phyloP scores from a whole-genome alignment of 2,888 invertebrate genomes.

The Thecophora atra region DNA sequence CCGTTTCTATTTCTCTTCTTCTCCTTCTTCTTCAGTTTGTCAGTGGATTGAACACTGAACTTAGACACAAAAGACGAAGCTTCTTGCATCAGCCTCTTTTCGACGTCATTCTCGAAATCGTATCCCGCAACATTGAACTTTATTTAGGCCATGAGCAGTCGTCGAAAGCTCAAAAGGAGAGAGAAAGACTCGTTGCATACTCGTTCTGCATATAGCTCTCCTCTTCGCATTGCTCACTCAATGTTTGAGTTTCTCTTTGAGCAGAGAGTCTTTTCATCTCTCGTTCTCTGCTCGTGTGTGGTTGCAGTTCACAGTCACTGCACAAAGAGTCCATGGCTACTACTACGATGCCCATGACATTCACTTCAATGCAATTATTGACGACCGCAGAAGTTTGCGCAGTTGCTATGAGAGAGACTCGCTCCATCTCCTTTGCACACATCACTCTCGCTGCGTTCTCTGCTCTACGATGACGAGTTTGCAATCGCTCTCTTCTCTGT shows the following conservation, averaged over 20 bases:
- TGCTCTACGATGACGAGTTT: constrained; percentile 23
- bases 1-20: not conserved
- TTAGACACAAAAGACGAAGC: not conserved
- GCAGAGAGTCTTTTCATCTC: no score
- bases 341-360: constrained; percentile 47
- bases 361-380: constrained; percentile 34
- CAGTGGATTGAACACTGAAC: not conserved
- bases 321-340: constrained; percentile 51
- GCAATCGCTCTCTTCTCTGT: not conserved
- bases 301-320: constrained; percentile 58
- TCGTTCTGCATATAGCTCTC: no score
- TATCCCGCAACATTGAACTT: constrained; percentile 34
- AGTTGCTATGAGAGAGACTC: not conserved
- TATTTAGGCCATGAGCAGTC: constrained; percentile 35
- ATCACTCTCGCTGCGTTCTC: not conserved
- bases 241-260: no score
- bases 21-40: not conserved
- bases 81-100: not conserved
- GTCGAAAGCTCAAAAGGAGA: no score
- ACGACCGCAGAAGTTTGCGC: constrained; percentile 16
- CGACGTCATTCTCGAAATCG: constrained; percentile 29
- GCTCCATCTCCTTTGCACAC: not conserved
- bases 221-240: no score
- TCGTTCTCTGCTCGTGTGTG: not conserved
- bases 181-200: no score